phyloP scores from a whole-genome alignment of 2,113 vertebrate species.

The Gadus chalcogrammus region DNA sequence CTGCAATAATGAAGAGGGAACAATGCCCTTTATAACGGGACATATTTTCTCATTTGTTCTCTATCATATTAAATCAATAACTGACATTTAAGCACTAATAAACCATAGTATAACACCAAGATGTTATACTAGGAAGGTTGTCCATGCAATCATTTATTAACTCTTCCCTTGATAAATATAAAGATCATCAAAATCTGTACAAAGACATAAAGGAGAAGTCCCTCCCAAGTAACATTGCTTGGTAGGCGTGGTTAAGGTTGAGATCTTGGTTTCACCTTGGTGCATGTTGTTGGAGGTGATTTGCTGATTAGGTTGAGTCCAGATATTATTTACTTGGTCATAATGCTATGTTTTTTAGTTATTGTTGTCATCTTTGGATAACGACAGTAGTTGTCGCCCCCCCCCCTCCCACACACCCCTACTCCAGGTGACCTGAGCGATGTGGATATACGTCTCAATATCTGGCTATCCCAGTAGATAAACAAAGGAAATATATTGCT shows the following conservation, averaged over 20 bases:
- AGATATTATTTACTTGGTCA: constrained; percentile 20
- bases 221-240: constrained; percentile 12
- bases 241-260: background rate
- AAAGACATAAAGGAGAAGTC: constrained; percentile 31
- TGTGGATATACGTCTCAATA: background rate
- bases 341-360: constrained; percentile 9
- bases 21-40: constrained; percentile 19
- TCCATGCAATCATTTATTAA: constrained; percentile 31
- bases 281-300: constrained; percentile 38
- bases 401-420: background rate
- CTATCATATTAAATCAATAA: constrained; percentile 4
- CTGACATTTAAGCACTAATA: constrained; percentile 11
- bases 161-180: background rate
- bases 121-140: constrained; percentile 27
- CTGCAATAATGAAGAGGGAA: constrained; percentile 31
- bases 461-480: background rate
- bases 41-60: constrained; percentile 22
- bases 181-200: constrained; percentile 6
- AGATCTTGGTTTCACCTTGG: constrained; percentile 5
- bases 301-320: background rate
- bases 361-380: background rate
- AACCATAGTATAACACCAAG: constrained; percentile 14
- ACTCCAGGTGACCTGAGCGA: background rate
- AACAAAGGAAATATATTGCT: background rate
- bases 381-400: background rate